Evolutionary conservation across 1,140 invertebrate genomes (phyloP), one percentile per base, ranked within the genome.

Genomic region (Metaphire vulgaris): DNA sequence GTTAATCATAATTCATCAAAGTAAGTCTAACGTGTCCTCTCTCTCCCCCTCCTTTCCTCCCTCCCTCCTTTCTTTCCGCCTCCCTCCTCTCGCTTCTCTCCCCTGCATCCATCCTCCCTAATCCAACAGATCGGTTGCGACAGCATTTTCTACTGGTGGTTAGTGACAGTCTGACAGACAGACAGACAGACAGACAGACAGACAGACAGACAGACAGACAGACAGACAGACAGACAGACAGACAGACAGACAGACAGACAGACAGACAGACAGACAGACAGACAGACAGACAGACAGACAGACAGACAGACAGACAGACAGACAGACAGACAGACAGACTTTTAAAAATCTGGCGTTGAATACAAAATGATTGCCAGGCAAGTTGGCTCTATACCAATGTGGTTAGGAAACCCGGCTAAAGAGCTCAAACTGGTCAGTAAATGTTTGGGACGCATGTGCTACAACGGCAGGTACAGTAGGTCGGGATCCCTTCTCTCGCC

Each of bases 171-270:
- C 21, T 78, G 70, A 80, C 21, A 80, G 76, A 80, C 33, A 79
- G 75, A 80, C 66, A 80, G 70, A 78, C 65, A 80, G 75, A 80
- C 67, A 80, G 76, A 80, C 0, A 78, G 76, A 80, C 32, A 80
- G 70, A 78, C 30, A 75, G 74, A 75, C 74, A 75, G 68, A 75
- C 74, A 75, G 56, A 75, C 74, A 75, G 74, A 75, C 74, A 75
- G 74, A 75, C 74, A 75, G 74, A 75, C 74, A 75, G 74, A 75
- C 74, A 75, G 74, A 75, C 74, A 75, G 74, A 75, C 74, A 75
- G 74, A 75, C 74, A 75, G 74, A 75, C 74, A 75, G 74, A 75
- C 74, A 75, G 74, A 75, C 74, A 75, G 74, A 75, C 74, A 75
- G 74, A 75, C 74, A 75, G 74, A 75, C 68, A 75, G 73, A 74